phyloP scores from a whole-genome alignment of 2,888 invertebrate genomes.

The Steromphala cineraria region DNA sequence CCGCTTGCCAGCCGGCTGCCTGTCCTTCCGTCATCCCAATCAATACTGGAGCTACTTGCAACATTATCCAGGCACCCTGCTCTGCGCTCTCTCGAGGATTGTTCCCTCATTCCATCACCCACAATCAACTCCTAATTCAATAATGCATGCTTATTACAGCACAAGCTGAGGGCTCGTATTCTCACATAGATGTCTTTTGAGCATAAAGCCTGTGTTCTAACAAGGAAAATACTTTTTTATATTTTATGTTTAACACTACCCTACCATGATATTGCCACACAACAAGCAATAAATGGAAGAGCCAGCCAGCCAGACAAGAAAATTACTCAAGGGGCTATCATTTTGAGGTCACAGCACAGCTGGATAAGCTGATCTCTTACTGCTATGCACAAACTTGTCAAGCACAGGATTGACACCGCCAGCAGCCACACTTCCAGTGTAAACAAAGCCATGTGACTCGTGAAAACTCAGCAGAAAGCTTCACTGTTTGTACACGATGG shows the following conservation, averaged over 20 bases:
- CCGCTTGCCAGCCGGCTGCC: neutral
- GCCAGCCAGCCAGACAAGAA: too few species aligned
- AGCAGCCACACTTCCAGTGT: neutral
- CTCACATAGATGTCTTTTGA: neutral
- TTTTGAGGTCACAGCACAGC: too few species aligned
- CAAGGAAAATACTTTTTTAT: neutral
- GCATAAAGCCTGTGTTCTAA: neutral
- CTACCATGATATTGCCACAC: too few species aligned
- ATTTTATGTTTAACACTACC: too few species aligned
- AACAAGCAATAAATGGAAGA: too few species aligned
- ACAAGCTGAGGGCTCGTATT: neutral
- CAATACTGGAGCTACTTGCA: slow-evolving; percentile 2
- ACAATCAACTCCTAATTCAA: neutral
- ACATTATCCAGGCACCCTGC: neutral
- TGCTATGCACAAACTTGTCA: neutral
- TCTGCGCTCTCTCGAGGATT: neutral
- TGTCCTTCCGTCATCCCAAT: neutral
- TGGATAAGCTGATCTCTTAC: too few species aligned
- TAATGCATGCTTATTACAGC: neutral
- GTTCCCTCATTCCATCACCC: neutral
- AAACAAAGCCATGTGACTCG: slow-evolving; percentile 23
- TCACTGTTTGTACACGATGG: neutral
- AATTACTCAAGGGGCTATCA: too few species aligned
- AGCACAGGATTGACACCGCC: neutral
- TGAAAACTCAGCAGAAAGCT: neutral